phyloP scores from a whole-genome alignment of 1,140 invertebrate genomes.

The Cryptotermes secundus region DNA sequence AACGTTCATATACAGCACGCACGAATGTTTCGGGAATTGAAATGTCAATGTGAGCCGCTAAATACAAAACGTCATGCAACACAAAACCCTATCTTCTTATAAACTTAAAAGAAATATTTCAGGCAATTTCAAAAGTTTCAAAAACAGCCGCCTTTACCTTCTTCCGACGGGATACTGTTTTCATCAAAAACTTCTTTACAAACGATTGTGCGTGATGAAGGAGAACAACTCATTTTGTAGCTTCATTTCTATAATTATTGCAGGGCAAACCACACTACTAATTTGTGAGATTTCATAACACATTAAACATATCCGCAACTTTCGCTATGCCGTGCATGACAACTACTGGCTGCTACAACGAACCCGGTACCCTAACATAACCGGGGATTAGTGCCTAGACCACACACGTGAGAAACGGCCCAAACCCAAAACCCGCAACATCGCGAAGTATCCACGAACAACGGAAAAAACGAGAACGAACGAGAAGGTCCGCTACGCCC shows the following conservation, averaged over 20 bases:
- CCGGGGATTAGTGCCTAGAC: too few relatives aligned
- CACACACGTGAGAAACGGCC: too few relatives aligned
- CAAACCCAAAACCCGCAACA: too few relatives aligned
- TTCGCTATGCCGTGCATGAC: background rate
- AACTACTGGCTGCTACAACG: background rate
- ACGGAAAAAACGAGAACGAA: too few relatives aligned
- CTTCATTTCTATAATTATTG: conserved; percentile 33
- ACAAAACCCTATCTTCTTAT: background rate
- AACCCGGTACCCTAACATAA: background rate
- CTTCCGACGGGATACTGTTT: conserved; percentile 71
- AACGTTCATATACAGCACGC: background rate
- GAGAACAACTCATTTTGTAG: conserved; percentile 49
- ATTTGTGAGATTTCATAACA: background rate
- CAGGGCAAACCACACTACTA: background rate
- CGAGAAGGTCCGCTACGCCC: too few relatives aligned
- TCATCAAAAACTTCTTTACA: conserved; percentile 81
- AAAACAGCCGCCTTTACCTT: conserved; percentile 58
- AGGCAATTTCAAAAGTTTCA: background rate
- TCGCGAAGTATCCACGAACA: too few relatives aligned
- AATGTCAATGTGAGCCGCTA: background rate
- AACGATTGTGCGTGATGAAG: conserved; percentile 58
- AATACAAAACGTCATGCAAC: background rate
- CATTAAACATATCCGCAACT: background rate
- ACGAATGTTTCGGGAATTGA: background rate
- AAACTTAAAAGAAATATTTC: background rate